These are phyloP conservation scores for Aphelenchoides fujianensis DNA, from an alignment of 1,140 invertebrate genomes.

Conservation along the genomic window DNA sequence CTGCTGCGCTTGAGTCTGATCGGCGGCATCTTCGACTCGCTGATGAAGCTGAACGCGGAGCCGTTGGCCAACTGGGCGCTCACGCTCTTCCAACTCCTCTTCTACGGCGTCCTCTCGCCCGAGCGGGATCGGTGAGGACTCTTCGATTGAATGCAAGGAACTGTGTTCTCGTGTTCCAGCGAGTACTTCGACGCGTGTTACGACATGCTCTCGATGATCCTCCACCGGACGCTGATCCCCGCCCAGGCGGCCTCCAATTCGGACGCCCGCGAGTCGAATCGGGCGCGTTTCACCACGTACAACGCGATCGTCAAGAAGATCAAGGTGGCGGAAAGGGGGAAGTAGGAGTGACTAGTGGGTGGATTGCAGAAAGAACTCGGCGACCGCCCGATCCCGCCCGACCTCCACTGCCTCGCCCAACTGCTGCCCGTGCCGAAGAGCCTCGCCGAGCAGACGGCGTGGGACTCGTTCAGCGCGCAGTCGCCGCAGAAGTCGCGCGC, in stretches of 20 bases:
- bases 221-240: conserved; percentile 34
- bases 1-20: conserved; percentile 46
- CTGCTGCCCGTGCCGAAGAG: conserved; percentile 40
- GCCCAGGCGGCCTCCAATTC: conserved; percentile 16
- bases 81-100: conserved; percentile 47
- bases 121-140: conserved; percentile 35
- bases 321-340: conserved; percentile 17
- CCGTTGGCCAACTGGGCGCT: conserved; percentile 41
- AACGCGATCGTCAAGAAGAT: conserved; percentile 43
- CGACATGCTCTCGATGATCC: conserved; percentile 49
- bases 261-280: conserved; percentile 24
- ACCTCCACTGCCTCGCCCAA: conserved; percentile 41
- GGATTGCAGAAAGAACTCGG: conserved; percentile 38
- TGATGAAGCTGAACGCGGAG: conserved; percentile 30
- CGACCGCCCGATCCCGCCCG: conserved; percentile 37
- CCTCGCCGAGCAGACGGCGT: conserved; percentile 38
- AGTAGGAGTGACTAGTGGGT: neutral
- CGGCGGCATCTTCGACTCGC: conserved; percentile 52
- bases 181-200: conserved; percentile 52
- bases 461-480: conserved; percentile 37
- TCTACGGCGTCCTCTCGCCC: conserved; percentile 43
- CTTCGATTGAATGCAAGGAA: neutral
- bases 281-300: conserved; percentile 15
- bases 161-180: conserved; percentile 4
- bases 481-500: conserved; percentile 36